Base-by-base conservation (phyloP, 2,113 vertebrate genomes). In the Phoenicopterus ruber region DNA sequence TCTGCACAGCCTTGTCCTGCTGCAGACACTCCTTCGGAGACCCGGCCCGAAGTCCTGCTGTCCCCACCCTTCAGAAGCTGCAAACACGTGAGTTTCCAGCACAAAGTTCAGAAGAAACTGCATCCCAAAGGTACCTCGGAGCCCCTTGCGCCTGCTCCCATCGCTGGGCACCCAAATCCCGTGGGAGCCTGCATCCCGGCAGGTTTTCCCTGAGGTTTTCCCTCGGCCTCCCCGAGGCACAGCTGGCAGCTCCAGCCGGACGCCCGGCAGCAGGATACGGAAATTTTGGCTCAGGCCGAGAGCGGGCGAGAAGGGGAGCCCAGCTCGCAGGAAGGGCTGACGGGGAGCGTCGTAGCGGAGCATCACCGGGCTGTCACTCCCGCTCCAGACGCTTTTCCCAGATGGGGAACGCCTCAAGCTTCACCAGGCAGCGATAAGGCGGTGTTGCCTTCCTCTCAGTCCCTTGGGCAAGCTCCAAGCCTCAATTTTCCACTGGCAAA, bases 211-310 rank as follows among this genome's bases (percentile, higher is more conserved):
- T 9, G 5, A 32, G 36, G 19, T 20, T 72, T 76, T 16, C 73
- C 47, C 47, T 47, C 6, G 2, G 6, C 5, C 0, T 47, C 47
- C 29, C 52, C 3, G 1, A 62, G 69, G 36, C 18, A 4, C 13
- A n/a, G 34, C 1, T n/a, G 62, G 77, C 12, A 80, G 65, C n/a
- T 86, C 49, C 69, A 47, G 32, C 50, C 13, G 3, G 38, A 49
- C 5, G 4, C 40, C 29, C 46, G 17, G 47, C 46, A 88, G 83
- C 44, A 90, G 54, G 44, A 67, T 40, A 19, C 17, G 29, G 85
- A 61, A 90, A 58, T 57, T 20, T 32, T 74, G 82, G 38, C 71
- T 67, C 54, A 31, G 38, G 47, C 25, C 52, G 67, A 46, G 19
- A 57, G 42, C 2, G 13, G 47, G 40, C 0, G 2, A 22, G 57